Base-by-base conservation (phyloP, 2,113 vertebrate species). In the Candoia aspera region DNA sequence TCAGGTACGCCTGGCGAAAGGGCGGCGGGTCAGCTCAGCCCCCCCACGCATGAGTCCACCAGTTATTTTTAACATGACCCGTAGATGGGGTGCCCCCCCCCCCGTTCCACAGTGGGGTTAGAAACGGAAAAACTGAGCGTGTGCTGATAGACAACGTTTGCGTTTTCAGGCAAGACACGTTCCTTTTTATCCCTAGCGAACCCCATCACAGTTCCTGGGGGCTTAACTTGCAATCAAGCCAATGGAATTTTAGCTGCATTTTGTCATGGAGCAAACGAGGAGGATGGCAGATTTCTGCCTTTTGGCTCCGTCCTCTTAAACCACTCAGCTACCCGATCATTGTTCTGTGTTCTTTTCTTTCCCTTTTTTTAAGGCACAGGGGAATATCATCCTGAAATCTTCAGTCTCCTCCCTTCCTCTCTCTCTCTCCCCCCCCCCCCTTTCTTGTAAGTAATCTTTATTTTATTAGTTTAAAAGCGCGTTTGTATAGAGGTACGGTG, bases 401-500 rank as follows among this genome's bases (percentile, higher is more conserved):
- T 73, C n/a, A 24, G 1, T 88, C 55, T n/a, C 26, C 10, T 6
- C 24, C 24, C 6, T 49, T 49, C 19, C 33, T 24, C 17, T 59
- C 33, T 84, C 37, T 37, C 49, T 11, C 42, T 37, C 0, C 4
- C 4, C n/a, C 26, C 2, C 15, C 13, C 37, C 59, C 8, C 46
- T 55, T 33, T 54, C 84, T 90, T 92, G 92, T 92, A 92, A 92
- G 84, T 92, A 92, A 79, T 87, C 62, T 90, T 89, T 60, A 79
- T 87, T 93, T 91, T 85, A 88, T 91, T 93, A 93, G 92, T 93
- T 91, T 84, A 9, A 53, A 91, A 42, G 90, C 13, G 59, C 57
- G 26, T 93, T 88, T 91, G 92, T 91, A 93, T 91, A 91, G 92
- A 93, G 92, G 92, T 93, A 93, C 92, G 90, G 85, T 62, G 90